A percentile compares a stretch with the other conserved stretches of the same genome.
Evolutionary conservation across 2,113 vertebrate species (phyloP).

Genomic region (Gorsachius goisagi): DNA sequence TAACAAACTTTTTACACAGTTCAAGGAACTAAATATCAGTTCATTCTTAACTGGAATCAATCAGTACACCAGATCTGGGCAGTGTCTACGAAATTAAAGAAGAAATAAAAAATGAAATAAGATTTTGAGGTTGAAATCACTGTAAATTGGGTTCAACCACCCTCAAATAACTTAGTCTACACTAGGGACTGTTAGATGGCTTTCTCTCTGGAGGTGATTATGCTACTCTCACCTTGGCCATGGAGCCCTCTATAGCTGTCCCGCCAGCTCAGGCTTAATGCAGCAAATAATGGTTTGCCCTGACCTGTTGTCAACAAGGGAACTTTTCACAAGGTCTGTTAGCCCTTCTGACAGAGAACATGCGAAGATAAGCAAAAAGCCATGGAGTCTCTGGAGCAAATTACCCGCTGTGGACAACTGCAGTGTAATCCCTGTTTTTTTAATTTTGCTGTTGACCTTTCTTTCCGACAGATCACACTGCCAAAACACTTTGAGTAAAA

Average conservation of each 20-base stretch:
- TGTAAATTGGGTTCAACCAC: not conserved
- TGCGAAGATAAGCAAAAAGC: not conserved
- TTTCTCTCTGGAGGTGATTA: not conserved
- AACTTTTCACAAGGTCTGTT: not conserved
- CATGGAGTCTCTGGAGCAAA: not conserved
- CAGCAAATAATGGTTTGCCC: not conserved
- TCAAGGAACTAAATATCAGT: not conserved
- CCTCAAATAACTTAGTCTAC: not conserved
- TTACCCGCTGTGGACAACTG: not conserved
- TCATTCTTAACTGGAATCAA: not conserved
- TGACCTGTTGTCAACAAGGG: not conserved
- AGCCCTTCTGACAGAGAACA: not conserved
- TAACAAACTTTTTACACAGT: not conserved
- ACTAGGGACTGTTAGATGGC: not conserved
- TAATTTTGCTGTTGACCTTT: slow-evolving; percentile 35
- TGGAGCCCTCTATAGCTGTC: not conserved
- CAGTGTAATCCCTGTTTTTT: slow-evolving; percentile 5
- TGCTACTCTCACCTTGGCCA: not conserved
- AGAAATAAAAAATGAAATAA: not conserved
- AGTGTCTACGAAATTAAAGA: not conserved
- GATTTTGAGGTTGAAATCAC: not conserved
- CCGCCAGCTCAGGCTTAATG: not conserved
- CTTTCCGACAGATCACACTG: not conserved
- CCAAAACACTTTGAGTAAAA: slow-evolving; percentile 39
- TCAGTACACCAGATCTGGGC: not conserved